Evolutionary conservation across 2,888 invertebrate genomes (phyloP).

Genomic region (Scaptomyza polygonia): DNA sequence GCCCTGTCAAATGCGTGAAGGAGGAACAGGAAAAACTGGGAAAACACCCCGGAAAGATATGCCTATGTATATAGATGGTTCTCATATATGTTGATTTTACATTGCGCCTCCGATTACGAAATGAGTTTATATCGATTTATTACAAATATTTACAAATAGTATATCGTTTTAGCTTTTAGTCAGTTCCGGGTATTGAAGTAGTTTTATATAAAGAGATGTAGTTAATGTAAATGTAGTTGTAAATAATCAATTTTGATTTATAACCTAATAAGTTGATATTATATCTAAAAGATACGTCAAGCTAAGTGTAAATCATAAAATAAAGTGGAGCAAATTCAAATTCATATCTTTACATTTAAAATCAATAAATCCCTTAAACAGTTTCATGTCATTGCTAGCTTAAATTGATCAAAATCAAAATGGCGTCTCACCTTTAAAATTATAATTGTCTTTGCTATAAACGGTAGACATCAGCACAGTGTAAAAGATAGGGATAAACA

Average conservation of each 20-base stretch:
- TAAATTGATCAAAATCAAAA: neutral
- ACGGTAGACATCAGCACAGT: too few relatives aligned
- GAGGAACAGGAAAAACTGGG: neutral
- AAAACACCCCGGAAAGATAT: conserved; percentile 19
- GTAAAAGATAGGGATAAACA: neutral
- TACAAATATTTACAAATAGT: conserved; percentile 4
- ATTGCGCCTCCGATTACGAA: conserved; percentile 18
- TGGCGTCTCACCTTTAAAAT: neutral
- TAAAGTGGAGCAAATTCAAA: too few relatives aligned
- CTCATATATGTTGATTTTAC: conserved; percentile 18
- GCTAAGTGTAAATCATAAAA: too few relatives aligned
- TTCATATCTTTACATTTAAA: too few relatives aligned
- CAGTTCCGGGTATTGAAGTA: neutral
- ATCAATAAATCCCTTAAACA: too few relatives aligned
- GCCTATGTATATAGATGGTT: conserved; percentile 9
- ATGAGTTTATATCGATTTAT: conserved; percentile 21
- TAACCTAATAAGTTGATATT: neutral
- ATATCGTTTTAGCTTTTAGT: neutral
- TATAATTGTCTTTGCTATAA: too few relatives aligned
- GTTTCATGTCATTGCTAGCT: too few relatives aligned
- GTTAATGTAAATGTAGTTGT: neutral
- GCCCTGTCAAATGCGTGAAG: conserved; percentile 45
- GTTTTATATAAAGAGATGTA: neutral
- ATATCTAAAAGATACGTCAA: too few relatives aligned
- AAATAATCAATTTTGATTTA: neutral